Evolutionary conservation across 2,888 invertebrate genomes (phyloP).

Genomic region (Rapana venosa): DNA sequence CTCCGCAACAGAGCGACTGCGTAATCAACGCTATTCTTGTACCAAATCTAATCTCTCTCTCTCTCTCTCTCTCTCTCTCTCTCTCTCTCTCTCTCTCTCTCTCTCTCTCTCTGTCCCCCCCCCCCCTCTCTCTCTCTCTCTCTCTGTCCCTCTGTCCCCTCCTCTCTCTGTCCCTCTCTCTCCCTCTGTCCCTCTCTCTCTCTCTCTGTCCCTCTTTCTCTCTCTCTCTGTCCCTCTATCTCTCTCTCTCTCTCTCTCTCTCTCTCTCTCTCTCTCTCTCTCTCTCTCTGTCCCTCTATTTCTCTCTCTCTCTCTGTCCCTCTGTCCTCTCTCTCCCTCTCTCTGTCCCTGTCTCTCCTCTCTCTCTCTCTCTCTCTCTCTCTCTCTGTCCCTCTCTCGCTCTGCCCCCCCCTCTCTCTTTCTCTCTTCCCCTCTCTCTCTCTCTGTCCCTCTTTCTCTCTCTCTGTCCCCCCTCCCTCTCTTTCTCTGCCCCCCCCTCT

Average conservation of each 20-base stretch:
- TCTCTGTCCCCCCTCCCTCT: too few relatives aligned
- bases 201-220: neutral
- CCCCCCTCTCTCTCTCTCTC: neutral
- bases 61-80: neutral
- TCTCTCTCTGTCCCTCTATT: conserved; percentile 9
- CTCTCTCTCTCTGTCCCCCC: neutral
- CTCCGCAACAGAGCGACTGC: too few relatives aligned
- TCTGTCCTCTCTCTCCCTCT: too few relatives aligned
- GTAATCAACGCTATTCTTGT: too few relatives aligned
- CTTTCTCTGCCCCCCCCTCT: too few relatives aligned
- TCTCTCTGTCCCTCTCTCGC: too few relatives aligned
- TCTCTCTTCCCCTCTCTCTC: too few relatives aligned
- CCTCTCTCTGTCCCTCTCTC: neutral
- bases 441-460: too few relatives aligned
- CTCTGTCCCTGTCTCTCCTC: neutral
- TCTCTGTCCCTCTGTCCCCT: neutral
- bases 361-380: neutral
- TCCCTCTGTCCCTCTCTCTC: neutral
- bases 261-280: neutral
- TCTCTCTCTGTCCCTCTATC: conserved; percentile 16
- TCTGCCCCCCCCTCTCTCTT: too few relatives aligned
- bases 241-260: neutral
- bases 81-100: neutral
- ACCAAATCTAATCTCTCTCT: too few relatives aligned
- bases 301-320: neutral